Percentiles rank a stretch among this genome's conserved stretches.
phyloP scores from a whole-genome alignment of 2,797 vertebrate species.

The Thripadectes ignobilis region DNA sequence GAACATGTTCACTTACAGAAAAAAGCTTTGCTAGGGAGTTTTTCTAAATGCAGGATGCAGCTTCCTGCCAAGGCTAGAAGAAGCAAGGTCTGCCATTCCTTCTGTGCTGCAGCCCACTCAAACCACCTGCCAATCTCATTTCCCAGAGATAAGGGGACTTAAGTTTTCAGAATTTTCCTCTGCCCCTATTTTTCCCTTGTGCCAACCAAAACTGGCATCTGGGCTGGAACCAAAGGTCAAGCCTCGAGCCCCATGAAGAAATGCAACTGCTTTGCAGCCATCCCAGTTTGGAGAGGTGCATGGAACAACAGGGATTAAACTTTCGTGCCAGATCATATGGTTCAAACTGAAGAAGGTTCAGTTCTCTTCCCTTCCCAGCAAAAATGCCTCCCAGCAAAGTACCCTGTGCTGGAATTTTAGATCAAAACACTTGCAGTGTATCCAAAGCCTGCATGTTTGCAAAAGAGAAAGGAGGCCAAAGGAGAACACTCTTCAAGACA shows the following conservation, averaged over 20 bases:
- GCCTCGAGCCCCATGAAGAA: neutral
- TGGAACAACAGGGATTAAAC: neutral
- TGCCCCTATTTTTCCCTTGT: neutral
- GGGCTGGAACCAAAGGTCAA: neutral
- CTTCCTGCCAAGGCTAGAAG: neutral
- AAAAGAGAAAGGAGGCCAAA: slow-evolving; percentile 26
- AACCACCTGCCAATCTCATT: neutral
- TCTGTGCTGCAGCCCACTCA: neutral
- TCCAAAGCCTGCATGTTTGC: neutral
- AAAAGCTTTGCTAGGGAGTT: neutral
- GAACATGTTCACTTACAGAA: neutral
- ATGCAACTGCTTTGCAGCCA: neutral
- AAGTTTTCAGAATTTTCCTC: neutral
- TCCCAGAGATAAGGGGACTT: neutral
- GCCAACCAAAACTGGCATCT: neutral
- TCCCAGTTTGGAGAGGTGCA: neutral
- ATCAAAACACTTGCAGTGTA: slow-evolving; percentile 38
- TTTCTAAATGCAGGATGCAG: neutral
- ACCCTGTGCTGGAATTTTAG: neutral
- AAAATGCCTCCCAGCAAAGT: slow-evolving; percentile 37
- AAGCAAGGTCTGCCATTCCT: neutral
- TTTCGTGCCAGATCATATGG: neutral
- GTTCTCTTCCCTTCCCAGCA: neutral
- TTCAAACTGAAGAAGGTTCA: neutral
- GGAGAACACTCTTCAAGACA: slow-evolving; percentile 39